Evolutionary conservation across 2,797 vertebrate genomes (phyloP), one percentile per base, ranked within the genome.

Genomic region (Rhabdophis nuchalis): DNA sequence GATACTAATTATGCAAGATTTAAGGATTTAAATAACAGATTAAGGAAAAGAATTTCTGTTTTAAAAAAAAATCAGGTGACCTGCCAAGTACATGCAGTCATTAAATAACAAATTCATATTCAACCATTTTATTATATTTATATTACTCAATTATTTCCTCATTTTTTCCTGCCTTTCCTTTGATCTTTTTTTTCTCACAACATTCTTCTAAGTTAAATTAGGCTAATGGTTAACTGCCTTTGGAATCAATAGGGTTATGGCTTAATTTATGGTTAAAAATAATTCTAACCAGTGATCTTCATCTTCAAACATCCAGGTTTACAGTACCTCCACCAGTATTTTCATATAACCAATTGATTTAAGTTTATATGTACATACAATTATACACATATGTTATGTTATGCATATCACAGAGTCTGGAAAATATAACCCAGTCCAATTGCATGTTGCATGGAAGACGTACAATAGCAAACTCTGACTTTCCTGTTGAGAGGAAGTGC

Each of bases 41-140:
- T 97, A 96, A 96, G 96, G 94, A 96, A 97, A 96, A 68, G 5
- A 32, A 16, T n/a, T 68, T 68, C 5, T 68, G 97, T 97, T 97
- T 97, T 96, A 96, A 96, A 96, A 96, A 97, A 97, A 97, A 97
- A 97, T 97, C 96, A 97, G 97, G 97, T 97, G 97, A 97, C 97
- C 96, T 97, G 97, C 97, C 97, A 97, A 98, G 97, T 97, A 97
- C 96, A 97, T 97, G 96, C 97, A 97, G 96, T 97, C 97, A 96
- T 98, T 97, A 97, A 98, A 97, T 97, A 97, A 97, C 97, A 97
- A 97, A 97, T 97, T 97, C 97, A 97, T 96, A 98, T 97, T 36
- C 56, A 60, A 32, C 16, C 29, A 12, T 50, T 52, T 85, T 82
- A 27, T 82, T 25, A 57, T 27, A 90, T 27, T 89, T 46, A 41